Percentiles rank a stretch among this genome's conserved stretches.
Evolutionary conservation across 2,888 invertebrate species (phyloP).

Genomic region (Barypeithes pellucidus): DNA sequence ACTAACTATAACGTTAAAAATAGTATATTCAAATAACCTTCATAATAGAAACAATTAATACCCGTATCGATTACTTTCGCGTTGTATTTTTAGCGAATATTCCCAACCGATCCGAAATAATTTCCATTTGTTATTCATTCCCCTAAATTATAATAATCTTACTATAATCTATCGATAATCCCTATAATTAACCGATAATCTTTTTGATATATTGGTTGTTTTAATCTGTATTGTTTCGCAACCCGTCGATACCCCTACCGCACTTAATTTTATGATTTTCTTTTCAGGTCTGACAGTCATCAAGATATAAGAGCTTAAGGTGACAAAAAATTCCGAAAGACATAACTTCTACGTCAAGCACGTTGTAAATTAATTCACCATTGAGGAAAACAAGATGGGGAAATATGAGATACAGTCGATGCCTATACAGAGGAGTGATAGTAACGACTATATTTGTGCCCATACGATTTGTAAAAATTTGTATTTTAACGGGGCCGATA

Average conservation of each 20-base stretch:
- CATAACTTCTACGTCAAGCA: conserved; percentile 20
- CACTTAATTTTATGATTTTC: conserved; percentile 36
- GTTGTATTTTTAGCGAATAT: background rate
- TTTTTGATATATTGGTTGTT: conserved; percentile 33
- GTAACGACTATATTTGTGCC: conserved; percentile 56
- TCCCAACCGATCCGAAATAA: background rate
- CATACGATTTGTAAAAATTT: conserved; percentile 56
- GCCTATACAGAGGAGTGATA: conserved; percentile 59
- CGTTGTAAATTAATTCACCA: conserved; percentile 30
- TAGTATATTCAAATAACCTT: background rate
- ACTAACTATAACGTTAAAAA: too few species aligned
- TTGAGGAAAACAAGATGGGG: conserved; percentile 57
- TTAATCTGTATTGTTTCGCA: conserved; percentile 20
- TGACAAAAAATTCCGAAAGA: conserved; percentile 33
- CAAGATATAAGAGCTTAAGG: conserved; percentile 45
- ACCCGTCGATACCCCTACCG: background rate
- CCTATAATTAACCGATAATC: conserved; percentile 20
- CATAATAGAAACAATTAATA: background rate
- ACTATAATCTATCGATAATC: conserved; percentile 14
- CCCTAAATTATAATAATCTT: conserved; percentile 22
- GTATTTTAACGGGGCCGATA: conserved; percentile 31
- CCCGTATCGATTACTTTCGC: background rate
- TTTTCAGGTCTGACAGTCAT: conserved; percentile 49
- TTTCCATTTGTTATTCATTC: conserved; percentile 7
- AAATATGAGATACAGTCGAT: conserved; percentile 63